Percentiles rank a stretch among this genome's conserved stretches.
phyloP scores from a whole-genome alignment of 2,888 invertebrate species.

The Lasiommata megera region DNA sequence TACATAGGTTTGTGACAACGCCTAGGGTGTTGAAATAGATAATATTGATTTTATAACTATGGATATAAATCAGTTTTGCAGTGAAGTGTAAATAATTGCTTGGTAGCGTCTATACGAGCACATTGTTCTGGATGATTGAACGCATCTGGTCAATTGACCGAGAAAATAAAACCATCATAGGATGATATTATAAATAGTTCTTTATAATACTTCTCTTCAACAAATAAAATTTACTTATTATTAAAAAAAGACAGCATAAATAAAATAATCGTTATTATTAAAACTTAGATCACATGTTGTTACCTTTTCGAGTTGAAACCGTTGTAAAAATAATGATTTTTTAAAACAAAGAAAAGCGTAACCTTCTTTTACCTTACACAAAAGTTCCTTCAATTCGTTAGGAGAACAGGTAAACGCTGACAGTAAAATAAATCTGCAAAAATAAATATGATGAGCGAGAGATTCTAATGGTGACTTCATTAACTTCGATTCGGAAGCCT shows the following conservation, averaged over 20 bases:
- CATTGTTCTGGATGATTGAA: constrained; percentile 11
- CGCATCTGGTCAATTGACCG: constrained; percentile 8
- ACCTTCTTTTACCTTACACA: not conserved
- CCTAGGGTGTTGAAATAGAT: not conserved
- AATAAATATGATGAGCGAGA: constrained; percentile 2
- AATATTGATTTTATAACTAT: not conserved
- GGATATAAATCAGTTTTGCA: constrained; percentile 2
- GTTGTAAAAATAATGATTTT: too few species aligned
- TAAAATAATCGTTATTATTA: too few species aligned
- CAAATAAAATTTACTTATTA: too few species aligned
- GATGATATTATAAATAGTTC: not conserved
- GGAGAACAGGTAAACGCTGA: not conserved
- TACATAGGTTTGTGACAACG: too few species aligned
- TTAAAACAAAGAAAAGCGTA: not conserved
- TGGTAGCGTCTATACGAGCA: not conserved
- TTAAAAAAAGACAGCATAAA: too few species aligned
- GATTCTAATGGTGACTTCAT: constrained; percentile 1
- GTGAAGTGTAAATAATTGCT: constrained; percentile 6
- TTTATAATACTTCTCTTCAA: not conserved
- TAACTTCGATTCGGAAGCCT: not conserved
- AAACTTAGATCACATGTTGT: too few species aligned
- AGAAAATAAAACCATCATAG: constrained; percentile 3
- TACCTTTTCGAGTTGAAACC: too few species aligned
- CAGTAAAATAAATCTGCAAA: not conserved
- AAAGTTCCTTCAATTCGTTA: not conserved